Percentiles rank a stretch among this genome's conserved stretches.
Conservation (phyloP, 2,113 vertebrate genomes). For the Calidris pugnax region DNA sequence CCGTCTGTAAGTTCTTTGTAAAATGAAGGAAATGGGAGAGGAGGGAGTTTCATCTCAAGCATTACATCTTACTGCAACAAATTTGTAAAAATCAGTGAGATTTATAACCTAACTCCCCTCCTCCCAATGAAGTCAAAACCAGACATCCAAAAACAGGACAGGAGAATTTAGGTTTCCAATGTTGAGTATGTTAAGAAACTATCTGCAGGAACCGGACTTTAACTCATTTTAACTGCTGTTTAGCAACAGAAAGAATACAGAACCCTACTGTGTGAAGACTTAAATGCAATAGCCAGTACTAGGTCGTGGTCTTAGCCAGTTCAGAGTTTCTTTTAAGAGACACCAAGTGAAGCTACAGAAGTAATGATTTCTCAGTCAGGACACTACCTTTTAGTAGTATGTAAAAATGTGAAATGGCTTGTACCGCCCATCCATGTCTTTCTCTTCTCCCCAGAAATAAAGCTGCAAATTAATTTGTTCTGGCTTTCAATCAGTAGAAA, state of each 20-base stretch:
- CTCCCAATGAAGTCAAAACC: not conserved
- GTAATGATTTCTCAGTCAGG: not conserved
- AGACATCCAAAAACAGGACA: not conserved
- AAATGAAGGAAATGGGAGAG: constrained; percentile 30
- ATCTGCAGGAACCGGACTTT: not conserved
- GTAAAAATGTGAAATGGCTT: not conserved
- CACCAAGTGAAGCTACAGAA: not conserved
- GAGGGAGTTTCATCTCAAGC: not conserved
- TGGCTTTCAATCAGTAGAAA: not conserved
- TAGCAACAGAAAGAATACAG: not conserved
- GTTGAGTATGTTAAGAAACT: not conserved
- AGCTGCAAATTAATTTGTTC: not conserved
- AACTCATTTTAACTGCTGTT: not conserved
- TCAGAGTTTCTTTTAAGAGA: not conserved
- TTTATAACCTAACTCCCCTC: not conserved
- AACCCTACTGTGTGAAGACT: not conserved
- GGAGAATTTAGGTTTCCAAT: not conserved
- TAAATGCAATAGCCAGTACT: not conserved
- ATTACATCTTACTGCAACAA: not conserved
- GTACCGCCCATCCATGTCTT: not conserved
- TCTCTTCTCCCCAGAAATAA: not conserved
- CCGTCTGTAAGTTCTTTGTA: constrained; percentile 35
- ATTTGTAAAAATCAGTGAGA: not conserved
- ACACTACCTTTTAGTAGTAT: not conserved
- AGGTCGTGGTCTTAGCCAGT: not conserved